These are phyloP conservation scores for Serrognathus titanus DNA, from an alignment of 2,888 invertebrate genomes.

Conservation along the genomic window DNA sequence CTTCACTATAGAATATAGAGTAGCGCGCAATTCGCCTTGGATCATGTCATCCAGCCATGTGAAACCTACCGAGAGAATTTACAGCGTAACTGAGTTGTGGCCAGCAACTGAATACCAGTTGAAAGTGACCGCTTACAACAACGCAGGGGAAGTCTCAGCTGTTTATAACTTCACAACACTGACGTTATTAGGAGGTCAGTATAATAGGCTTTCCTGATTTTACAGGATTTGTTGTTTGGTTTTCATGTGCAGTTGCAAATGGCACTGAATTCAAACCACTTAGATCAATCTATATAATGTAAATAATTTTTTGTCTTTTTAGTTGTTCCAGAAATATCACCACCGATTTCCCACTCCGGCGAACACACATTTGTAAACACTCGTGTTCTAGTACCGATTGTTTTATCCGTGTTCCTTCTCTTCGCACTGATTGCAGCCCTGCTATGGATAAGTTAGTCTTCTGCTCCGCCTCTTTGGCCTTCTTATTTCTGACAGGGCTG, in stretches of 20 bases:
- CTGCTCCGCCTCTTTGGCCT: neutral
- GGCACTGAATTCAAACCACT: neutral
- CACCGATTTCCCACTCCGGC: slow-evolving; percentile 65
- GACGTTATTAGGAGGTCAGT: slow-evolving; percentile 68
- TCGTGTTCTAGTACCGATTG: slow-evolving; percentile 60
- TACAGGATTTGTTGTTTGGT: no score
- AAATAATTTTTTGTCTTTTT: slow-evolving; percentile 26
- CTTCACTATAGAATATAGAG: slow-evolving; percentile 78
- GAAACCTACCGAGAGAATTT: slow-evolving; percentile 75
- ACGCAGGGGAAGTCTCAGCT: slow-evolving; percentile 80
- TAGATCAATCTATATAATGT: no score
- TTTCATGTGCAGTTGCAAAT: no score
- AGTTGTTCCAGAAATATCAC: slow-evolving; percentile 62
- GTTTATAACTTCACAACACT: slow-evolving; percentile 83
- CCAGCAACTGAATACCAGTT: slow-evolving; percentile 74
- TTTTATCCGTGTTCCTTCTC: slow-evolving; percentile 64
- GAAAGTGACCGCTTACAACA: slow-evolving; percentile 78
- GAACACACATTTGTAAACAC: slow-evolving; percentile 66
- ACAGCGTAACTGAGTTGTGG: slow-evolving; percentile 72
- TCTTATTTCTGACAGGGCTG: neutral
- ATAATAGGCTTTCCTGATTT: neutral
- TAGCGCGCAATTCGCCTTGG: slow-evolving; percentile 67
- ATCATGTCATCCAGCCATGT: slow-evolving; percentile 78
- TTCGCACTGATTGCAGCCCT: slow-evolving; percentile 66
- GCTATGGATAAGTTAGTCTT: slow-evolving; percentile 57